phyloP scores from a whole-genome alignment of 2,888 invertebrate genomes.

The Kryphioiulus occultus region DNA sequence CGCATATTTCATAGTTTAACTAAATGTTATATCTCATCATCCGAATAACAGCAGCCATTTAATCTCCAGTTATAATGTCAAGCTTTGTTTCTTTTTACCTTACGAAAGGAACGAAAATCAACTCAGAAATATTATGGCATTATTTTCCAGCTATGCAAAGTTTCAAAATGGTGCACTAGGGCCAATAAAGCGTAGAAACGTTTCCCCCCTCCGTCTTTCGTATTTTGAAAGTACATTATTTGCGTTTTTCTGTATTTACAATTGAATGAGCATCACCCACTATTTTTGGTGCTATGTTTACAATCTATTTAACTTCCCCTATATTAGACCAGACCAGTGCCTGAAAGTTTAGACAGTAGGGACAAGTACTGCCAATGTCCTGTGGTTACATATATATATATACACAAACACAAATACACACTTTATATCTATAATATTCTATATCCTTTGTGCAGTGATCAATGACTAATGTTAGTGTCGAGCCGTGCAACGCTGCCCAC shows the following conservation, averaged over 20 bases:
- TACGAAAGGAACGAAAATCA: background rate
- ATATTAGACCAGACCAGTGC: conserved; percentile 49
- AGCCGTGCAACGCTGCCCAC: background rate
- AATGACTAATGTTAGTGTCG: conserved; percentile 1
- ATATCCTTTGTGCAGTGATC: conserved; percentile 44
- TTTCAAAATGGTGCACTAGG: conserved; percentile 51
- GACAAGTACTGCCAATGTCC: conserved; percentile 50
- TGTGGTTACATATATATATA: conserved; percentile 48
- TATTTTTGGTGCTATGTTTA: conserved; percentile 49
- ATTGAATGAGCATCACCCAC: conserved; percentile 44
- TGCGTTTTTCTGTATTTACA: conserved; percentile 50
- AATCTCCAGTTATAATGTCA: conserved; percentile 13
- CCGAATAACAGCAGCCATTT: background rate
- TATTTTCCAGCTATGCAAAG: conserved; percentile 51
- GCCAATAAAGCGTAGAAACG: conserved; percentile 46
- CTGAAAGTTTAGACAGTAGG: conserved; percentile 50
- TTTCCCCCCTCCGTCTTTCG: conserved; percentile 43
- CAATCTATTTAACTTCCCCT: conserved; percentile 47
- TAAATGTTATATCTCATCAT: conserved; percentile 20
- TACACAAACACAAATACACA: background rate
- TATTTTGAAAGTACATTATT: conserved; percentile 47
- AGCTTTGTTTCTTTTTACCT: background rate
- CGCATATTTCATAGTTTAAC: conserved; percentile 35
- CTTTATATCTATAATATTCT: conserved; percentile 40
- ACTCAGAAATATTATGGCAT: conserved; percentile 44